A percentile compares a stretch with the other conserved stretches of the same genome.
Evolutionary conservation across 2,113 vertebrate genomes (phyloP).

Genomic region (Mandrillus leucophaeus): DNA sequence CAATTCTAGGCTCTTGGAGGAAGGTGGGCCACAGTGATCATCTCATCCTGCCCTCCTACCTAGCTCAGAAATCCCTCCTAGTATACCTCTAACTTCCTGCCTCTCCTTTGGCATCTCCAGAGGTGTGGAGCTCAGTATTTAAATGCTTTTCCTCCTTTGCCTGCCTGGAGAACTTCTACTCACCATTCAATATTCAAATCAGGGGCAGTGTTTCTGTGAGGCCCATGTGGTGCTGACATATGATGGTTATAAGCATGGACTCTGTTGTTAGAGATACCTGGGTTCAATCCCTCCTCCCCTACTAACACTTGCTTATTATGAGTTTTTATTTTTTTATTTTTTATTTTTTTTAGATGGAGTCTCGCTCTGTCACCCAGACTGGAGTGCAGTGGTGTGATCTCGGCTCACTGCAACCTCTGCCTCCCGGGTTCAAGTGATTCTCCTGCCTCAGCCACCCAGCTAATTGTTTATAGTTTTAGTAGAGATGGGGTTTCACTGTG

Average conservation of each 20-base stretch:
- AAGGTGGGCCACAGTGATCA: neutral
- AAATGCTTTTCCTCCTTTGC: neutral
- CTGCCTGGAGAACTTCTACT: neutral
- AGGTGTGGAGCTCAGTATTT: neutral
- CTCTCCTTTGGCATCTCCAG: neutral
- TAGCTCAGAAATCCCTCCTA: neutral
- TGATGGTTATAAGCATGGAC: neutral
- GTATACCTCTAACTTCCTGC: neutral
- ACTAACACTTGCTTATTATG: neutral
- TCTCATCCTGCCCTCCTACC: neutral
- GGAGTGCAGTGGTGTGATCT: too few relatives aligned
- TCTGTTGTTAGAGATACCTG: neutral
- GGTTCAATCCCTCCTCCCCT: neutral
- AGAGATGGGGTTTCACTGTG: too few relatives aligned
- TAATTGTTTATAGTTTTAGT: too few relatives aligned
- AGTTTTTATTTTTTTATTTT: neutral
- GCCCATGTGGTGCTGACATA: neutral
- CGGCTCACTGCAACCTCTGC: too few relatives aligned
- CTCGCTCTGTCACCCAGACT: too few relatives aligned
- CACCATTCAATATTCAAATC: neutral
- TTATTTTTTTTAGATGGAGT: too few relatives aligned
- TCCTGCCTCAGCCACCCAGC: too few relatives aligned
- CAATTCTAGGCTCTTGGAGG: neutral
- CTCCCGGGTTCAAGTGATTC: too few relatives aligned
- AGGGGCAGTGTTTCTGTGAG: neutral